Percentiles rank a stretch among this genome's conserved stretches.
Conservation (phyloP, 2,888 invertebrate species). For the Hetaerina titia region DNA sequence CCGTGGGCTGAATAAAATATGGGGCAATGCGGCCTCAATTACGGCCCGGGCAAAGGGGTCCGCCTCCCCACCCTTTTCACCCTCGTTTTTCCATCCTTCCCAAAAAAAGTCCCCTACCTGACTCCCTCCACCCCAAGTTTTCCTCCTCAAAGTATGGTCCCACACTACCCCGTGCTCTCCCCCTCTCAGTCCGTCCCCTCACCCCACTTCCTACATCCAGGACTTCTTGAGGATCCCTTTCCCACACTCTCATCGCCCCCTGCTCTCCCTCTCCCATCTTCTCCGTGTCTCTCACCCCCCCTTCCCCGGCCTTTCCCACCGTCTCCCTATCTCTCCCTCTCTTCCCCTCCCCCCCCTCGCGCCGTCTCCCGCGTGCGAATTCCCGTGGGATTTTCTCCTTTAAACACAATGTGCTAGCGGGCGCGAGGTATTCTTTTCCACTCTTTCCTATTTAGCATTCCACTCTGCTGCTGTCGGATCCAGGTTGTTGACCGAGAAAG, state of each 20-base stretch:
- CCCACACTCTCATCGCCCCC: background rate
- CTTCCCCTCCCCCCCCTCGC: background rate
- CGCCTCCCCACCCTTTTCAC: background rate
- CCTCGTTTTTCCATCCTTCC: background rate
- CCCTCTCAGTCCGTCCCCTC: background rate
- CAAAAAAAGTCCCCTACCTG: background rate
- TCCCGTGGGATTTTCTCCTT: conserved; percentile 13
- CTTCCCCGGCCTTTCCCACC: background rate
- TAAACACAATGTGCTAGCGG: conserved; percentile 9
- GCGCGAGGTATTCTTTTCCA: background rate
- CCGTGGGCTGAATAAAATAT: conserved; percentile 29
- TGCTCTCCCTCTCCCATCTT: background rate
- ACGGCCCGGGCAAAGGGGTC: background rate
- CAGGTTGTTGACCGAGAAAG: conserved; percentile 60
- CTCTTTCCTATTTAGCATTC: conserved; percentile 56
- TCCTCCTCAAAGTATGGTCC: background rate
- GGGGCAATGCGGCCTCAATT: conserved; percentile 8
- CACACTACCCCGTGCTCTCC: background rate
- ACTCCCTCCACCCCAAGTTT: background rate
- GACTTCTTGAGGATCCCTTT: background rate
- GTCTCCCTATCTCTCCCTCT: background rate
- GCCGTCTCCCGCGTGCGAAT: background rate
- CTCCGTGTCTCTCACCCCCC: background rate
- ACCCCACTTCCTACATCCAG: too few species aligned
- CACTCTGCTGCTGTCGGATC: conserved; percentile 39